Conservation (phyloP, 2,888 invertebrate species). For the Orthosia incerta region DNA sequence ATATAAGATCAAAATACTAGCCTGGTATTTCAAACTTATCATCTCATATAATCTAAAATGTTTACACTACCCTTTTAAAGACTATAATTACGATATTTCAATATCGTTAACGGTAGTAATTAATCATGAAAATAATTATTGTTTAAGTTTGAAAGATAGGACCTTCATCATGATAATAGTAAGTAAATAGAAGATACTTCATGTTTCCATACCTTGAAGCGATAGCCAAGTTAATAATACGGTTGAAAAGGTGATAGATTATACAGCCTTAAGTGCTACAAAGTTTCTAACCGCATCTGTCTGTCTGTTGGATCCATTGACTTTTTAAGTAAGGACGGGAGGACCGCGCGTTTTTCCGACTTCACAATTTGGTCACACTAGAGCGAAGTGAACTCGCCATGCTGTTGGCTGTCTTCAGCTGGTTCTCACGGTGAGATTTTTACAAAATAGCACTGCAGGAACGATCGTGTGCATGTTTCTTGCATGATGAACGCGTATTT, state of each 20-base stretch:
- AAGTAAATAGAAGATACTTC: conserved; percentile 2
- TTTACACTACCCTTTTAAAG: conserved; percentile 56
- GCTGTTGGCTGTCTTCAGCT: no score
- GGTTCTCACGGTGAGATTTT: no score
- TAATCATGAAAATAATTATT: conserved; percentile 55
- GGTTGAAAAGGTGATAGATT: conserved; percentile 29
- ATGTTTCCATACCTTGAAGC: conserved; percentile 7
- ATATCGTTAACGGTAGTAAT: conserved; percentile 28
- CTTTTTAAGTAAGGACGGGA: no score
- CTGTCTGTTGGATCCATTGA: neutral
- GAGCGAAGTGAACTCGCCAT: no score
- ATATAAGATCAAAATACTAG: conserved; percentile 26
- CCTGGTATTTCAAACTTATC: conserved; percentile 56
- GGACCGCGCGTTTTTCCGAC: no score
- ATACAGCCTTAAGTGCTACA: neutral
- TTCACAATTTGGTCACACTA: no score
- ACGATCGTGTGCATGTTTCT: no score
- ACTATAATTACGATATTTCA: conserved; percentile 51
- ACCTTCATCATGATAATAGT: conserved; percentile 1
- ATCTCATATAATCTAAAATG: conserved; percentile 47
- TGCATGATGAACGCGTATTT: no score
- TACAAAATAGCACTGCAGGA: no score
- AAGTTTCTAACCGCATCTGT: conserved; percentile 33
- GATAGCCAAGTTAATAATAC: conserved; percentile 38
- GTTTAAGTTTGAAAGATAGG: conserved; percentile 13